Base-by-base conservation (phyloP, 2,797 vertebrate genomes). In the Malacoraja senta region DNA sequence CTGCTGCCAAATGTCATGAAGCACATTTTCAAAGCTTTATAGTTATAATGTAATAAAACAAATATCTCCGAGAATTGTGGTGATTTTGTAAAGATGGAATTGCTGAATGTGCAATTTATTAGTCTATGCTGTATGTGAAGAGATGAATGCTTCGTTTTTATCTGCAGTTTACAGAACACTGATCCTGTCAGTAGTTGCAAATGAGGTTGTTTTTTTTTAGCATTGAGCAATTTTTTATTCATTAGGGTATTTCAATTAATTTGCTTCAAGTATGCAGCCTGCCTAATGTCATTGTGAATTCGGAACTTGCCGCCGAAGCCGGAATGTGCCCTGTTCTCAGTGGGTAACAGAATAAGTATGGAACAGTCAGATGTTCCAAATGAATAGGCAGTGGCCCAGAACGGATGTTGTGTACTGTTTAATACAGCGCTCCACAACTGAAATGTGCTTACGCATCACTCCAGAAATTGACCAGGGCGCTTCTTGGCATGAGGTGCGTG, bases 101-200 rank as follows among this genome's bases (percentile, higher is more conserved):
- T 92, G 71, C 90, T 92, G 71, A 92, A 92, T 53, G 38, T 38
- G 72, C 44, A 76, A 76, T 76, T 91, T 72, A 92, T 8, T 76
- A 53, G 38, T 13, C 1, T 88, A 53, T 53, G 0, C 44, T 53
- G 38, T 88, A 35, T 88, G 35, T 2, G 9, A 65, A 35, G 61
- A 88, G 71, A 74, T 74, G 29, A 90, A 38, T 90, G 8, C 15
- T 65, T 26, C 26, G 8, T 58, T 92, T 74, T 92, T 76, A n/a
- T 19, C 71, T 76, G 26, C 90, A 74, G 26, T 44, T 74, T 15
- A 92, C 6, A 92, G 68, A 92, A 53, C 72, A 10, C 71, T 44
- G 35, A 92, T 92, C 38, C 38, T 6, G 6, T 72, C 90, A 58
- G 26, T 29, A 53, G 38, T 53, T 92, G 90, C 0, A 92, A 92